Evolutionary conservation across 2,797 vertebrate genomes (phyloP).

Genomic region (Rhabdomys pumilio): DNA sequence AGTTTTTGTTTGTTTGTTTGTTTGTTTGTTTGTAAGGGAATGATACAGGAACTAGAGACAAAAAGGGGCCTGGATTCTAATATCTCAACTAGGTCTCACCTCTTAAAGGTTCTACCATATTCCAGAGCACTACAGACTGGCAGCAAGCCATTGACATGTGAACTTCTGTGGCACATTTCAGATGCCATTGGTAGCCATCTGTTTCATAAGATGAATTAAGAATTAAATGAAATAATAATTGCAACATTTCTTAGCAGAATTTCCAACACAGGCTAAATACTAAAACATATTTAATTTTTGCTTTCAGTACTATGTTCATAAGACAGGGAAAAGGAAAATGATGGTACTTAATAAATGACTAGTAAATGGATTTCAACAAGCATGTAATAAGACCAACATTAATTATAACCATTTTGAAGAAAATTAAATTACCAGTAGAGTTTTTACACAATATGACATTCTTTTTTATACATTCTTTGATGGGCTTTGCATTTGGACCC

Average conservation of each 20-base stretch:
- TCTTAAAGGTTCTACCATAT: not conserved
- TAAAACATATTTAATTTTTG: not conserved
- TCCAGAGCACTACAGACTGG: not conserved
- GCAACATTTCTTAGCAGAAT: conserved; percentile 24
- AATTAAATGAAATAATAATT: conserved; percentile 13
- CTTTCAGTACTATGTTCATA: not conserved
- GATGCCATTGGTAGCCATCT: not conserved
- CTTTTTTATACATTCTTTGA: conserved; percentile 28
- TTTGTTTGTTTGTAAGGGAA: not conserved
- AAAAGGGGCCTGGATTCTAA: not conserved
- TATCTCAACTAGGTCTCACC: not conserved
- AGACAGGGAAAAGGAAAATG: not conserved
- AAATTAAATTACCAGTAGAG: not conserved
- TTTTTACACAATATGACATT: not conserved
- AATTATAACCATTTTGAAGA: not conserved
- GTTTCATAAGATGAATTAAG: not conserved
- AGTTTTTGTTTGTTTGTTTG: not conserved
- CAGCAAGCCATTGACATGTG: not conserved
- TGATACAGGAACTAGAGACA: not conserved
- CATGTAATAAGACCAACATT: not conserved
- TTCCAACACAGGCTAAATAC: not conserved
- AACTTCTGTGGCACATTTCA: not conserved
- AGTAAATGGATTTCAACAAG: conserved; percentile 28
- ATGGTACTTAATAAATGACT: not conserved
- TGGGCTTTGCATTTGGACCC: not conserved